These are phyloP conservation scores for Cryptus armator DNA, from an alignment of 2,888 invertebrate species.

Conservation along the genomic window DNA sequence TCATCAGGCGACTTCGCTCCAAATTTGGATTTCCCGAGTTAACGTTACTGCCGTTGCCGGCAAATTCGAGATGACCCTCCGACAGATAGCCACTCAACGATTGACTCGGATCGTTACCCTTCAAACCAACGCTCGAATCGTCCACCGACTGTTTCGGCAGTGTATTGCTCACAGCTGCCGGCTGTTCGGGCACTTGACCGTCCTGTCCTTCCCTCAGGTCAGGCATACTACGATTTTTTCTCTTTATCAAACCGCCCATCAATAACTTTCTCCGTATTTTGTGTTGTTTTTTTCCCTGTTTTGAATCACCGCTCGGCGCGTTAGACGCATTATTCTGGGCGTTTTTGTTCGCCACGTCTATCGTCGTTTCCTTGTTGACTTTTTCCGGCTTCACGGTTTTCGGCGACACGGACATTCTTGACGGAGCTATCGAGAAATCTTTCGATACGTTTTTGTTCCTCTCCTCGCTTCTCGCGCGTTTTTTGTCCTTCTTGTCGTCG, in stretches of 20 bases:
- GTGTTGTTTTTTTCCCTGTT: slow-evolving; percentile 94
- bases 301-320: slow-evolving; percentile 86
- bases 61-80: slow-evolving; percentile 94
- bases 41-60: slow-evolving; percentile 85
- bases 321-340: slow-evolving; percentile 56
- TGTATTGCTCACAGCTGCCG: slow-evolving; percentile 81
- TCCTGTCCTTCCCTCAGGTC: slow-evolving; percentile 94
- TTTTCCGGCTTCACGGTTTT: slow-evolving; percentile 84
- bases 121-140: slow-evolving; percentile 91
- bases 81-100: slow-evolving; percentile 93
- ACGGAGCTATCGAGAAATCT: slow-evolving; percentile 90
- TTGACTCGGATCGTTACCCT: slow-evolving; percentile 88
- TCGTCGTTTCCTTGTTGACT: slow-evolving; percentile 79
- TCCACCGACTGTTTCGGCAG: slow-evolving; percentile 87
- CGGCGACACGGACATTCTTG: slow-evolving; percentile 80
- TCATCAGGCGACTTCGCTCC: slow-evolving; percentile 94
- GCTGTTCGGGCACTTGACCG: slow-evolving; percentile 83
- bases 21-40: slow-evolving; percentile 92
- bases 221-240: slow-evolving; percentile 96
- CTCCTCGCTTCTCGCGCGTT: slow-evolving; percentile 94
- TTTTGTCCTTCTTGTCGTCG: slow-evolving; percentile 89
- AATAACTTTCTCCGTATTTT: slow-evolving; percentile 94
- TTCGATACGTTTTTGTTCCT: slow-evolving; percentile 91
- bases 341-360: slow-evolving; percentile 86
- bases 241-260: slow-evolving; percentile 95